Conservation (phyloP, 2,113 vertebrate genomes). For the Hypocryptadius cinnamomeus region DNA sequence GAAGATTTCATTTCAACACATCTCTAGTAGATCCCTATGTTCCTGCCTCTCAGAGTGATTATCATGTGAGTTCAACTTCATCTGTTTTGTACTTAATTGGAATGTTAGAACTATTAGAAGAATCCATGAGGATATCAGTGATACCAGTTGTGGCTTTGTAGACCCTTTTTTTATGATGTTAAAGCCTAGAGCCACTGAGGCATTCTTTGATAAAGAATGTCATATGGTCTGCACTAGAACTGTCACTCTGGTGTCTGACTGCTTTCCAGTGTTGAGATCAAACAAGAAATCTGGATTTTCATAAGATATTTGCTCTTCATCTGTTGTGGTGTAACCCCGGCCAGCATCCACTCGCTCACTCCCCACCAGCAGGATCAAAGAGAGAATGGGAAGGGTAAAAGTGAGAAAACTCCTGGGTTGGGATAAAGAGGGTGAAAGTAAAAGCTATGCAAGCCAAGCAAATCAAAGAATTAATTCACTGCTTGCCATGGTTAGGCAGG, state of each 20-base stretch:
- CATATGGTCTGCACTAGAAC: neutral
- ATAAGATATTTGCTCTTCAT: neutral
- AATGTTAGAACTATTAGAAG: neutral
- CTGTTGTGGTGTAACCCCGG: neutral
- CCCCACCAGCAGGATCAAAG: accelerated
- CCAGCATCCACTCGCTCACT: neutral
- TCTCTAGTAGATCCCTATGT: neutral
- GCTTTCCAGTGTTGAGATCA: neutral
- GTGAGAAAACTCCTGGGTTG: neutral
- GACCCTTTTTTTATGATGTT: neutral
- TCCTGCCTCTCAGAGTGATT: neutral
- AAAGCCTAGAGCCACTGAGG: neutral
- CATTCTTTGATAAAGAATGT: neutral
- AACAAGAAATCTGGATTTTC: neutral
- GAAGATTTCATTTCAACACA: neutral
- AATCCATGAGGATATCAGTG: neutral
- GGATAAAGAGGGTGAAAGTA: neutral
- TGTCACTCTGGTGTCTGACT: neutral
- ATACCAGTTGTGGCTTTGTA: neutral
- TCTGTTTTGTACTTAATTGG: neutral
- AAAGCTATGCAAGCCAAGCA: neutral
- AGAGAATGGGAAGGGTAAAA: neutral
- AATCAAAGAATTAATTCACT: neutral
- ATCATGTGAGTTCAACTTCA: neutral
- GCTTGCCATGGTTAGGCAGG: neutral